Conservation (phyloP, 1,140 invertebrate genomes). For the Cyclargus thomasi region DNA sequence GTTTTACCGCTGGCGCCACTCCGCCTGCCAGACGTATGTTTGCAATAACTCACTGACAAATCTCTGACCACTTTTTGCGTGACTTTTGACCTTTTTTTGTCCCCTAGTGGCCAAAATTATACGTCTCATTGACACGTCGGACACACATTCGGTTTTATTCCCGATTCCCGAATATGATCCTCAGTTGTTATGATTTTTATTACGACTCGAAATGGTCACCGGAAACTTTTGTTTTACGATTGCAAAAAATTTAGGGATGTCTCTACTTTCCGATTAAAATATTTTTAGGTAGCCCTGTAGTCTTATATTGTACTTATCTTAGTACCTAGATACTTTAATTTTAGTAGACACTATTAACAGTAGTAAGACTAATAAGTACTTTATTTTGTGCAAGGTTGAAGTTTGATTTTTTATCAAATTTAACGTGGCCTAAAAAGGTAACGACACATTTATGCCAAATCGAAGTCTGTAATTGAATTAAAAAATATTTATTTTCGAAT, state of each 20-base stretch:
- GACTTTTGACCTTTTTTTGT: slow-evolving; percentile 27
- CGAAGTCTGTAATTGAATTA: too few relatives aligned
- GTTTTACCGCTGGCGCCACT: slow-evolving; percentile 19
- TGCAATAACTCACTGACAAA: slow-evolving; percentile 34
- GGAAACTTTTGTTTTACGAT: background rate
- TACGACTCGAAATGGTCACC: background rate
- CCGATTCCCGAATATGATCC: background rate
- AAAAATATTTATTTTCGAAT: too few relatives aligned
- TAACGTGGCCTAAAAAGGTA: too few relatives aligned
- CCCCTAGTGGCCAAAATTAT: background rate
- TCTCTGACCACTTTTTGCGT: slow-evolving; percentile 22
- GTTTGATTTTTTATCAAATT: too few relatives aligned
- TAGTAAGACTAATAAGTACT: too few relatives aligned
- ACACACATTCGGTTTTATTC: background rate
- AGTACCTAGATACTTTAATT: too few relatives aligned
- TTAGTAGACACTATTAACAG: too few relatives aligned
- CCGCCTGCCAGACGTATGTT: slow-evolving; percentile 22
- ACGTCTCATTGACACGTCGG: slow-evolving; percentile 6
- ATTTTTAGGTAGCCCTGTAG: too few relatives aligned
- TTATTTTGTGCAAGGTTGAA: too few relatives aligned
- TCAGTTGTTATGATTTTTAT: background rate
- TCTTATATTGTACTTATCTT: too few relatives aligned
- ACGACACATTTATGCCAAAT: too few relatives aligned
- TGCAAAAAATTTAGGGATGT: background rate
- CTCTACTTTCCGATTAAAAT: too few relatives aligned